These are phyloP conservation scores for Lepus timidus DNA, from an alignment of 2,113 vertebrate species.

Conservation along the genomic window DNA sequence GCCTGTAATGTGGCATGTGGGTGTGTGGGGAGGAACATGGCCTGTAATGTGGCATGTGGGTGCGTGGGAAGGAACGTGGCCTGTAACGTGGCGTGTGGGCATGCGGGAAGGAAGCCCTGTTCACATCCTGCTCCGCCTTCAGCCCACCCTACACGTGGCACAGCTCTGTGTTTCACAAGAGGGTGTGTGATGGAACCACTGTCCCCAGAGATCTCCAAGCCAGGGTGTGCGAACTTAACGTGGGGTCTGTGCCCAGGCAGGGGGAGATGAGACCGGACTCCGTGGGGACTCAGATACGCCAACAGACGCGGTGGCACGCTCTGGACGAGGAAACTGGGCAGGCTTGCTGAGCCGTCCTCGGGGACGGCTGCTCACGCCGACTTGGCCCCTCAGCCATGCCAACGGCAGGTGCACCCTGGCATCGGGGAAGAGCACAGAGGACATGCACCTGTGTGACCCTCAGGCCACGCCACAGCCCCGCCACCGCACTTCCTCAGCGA, in stretches of 20 bases:
- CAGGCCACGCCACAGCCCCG: accelerated
- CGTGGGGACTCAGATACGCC: not conserved
- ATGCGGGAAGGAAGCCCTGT: too few species aligned
- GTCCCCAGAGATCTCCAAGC: not conserved
- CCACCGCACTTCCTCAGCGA: accelerated
- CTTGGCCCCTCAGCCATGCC: accelerated
- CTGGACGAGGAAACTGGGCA: not conserved
- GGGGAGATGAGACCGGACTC: not conserved
- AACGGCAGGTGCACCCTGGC: not conserved
- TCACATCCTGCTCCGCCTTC: too few species aligned
- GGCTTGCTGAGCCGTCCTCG: accelerated
- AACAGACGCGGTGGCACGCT: too few species aligned
- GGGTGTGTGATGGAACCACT: not conserved
- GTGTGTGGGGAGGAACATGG: too few species aligned
- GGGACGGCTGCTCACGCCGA: not conserved
- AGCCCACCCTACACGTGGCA: accelerated
- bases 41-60: too few species aligned
- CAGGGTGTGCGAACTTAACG: accelerated
- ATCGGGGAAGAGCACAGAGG: too few species aligned
- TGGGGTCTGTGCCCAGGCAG: too few species aligned
- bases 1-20: too few species aligned
- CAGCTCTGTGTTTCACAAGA: not conserved
- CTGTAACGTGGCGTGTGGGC: too few species aligned
- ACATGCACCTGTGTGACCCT: too few species aligned
- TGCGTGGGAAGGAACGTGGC: too few species aligned